These are phyloP conservation scores for Aurelia sp. DNA, from an alignment of 30 jellyfish, hydroid and myxozoan species.

Conservation along the genomic window DNA sequence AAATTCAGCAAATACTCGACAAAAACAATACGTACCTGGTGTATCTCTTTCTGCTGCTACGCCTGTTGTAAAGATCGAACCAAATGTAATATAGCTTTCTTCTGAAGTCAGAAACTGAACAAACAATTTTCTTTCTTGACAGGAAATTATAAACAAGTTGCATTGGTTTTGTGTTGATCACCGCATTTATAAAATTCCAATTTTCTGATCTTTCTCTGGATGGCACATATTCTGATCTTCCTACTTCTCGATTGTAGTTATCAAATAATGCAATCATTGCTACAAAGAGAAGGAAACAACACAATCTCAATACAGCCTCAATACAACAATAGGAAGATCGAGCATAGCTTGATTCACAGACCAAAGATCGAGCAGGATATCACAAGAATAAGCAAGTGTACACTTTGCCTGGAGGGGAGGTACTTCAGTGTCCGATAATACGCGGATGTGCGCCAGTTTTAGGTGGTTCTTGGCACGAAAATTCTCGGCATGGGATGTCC, in stretches of 20 bases:
- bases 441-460: no score
- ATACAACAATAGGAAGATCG: background rate
- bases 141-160: conserved; percentile 72
- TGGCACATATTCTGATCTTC: conserved; percentile 81
- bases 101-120: conserved; percentile 57
- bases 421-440: no score
- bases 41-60: conserved; percentile 33
- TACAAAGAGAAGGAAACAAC: conserved; percentile 4
- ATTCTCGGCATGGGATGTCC: no score
- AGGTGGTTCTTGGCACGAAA: no score
- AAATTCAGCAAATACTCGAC: no score
- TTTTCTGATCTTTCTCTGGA: conserved; percentile 71
- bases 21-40: background rate
- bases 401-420: no score
- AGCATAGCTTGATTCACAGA: no score
- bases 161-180: conserved; percentile 67
- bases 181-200: conserved; percentile 75
- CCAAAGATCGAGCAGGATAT: no score
- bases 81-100: conserved; percentile 80
- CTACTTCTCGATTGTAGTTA: conserved; percentile 81
- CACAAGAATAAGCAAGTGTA: no score
- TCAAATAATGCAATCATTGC: conserved; percentile 89
- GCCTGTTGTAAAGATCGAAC: conserved; percentile 82
- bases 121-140: conserved; percentile 58
- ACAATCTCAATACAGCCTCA: no score